phyloP scores from a whole-genome alignment of 1,140 invertebrate genomes.

The Drosophila baimaii region DNA sequence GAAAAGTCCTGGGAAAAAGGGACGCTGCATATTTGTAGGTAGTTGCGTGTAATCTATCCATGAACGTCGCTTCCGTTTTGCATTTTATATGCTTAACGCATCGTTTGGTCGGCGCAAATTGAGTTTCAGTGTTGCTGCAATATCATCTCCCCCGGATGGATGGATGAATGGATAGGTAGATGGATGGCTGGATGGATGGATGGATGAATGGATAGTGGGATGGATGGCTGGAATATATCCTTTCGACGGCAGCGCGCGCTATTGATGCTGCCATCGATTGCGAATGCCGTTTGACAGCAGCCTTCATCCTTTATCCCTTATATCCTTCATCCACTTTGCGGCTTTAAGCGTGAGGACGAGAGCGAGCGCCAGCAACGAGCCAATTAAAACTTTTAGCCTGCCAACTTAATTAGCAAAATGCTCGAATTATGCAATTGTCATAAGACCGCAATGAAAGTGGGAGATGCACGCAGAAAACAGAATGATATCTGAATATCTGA shows the following conservation, averaged over 20 bases:
- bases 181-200: slow-evolving; percentile 15
- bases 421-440: slow-evolving; percentile 28
- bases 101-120: slow-evolving; percentile 66
- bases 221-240: slow-evolving; percentile 28
- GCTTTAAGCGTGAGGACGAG: slow-evolving; percentile 7
- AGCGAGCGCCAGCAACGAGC: slow-evolving; percentile 1
- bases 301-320: slow-evolving; percentile 12
- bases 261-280: slow-evolving; percentile 39
- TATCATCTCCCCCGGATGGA: slow-evolving; percentile 22
- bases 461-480: not conserved
- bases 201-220: slow-evolving; percentile 23
- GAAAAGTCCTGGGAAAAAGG: not conserved
- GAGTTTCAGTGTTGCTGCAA: slow-evolving; percentile 58
- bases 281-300: slow-evolving; percentile 34
- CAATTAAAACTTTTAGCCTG: slow-evolving; percentile 56
- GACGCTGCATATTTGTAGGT: slow-evolving; percentile 40
- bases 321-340: slow-evolving; percentile 26
- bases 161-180: slow-evolving; percentile 16
- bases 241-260: slow-evolving; percentile 1
- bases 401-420: slow-evolving; percentile 51
- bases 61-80: slow-evolving; percentile 71
- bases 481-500: not conserved
- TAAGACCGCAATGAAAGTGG: not conserved
- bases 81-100: slow-evolving; percentile 75
- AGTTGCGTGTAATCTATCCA: slow-evolving; percentile 75